A percentile compares a stretch with the other conserved stretches of the same genome.
Evolutionary conservation across 2,797 vertebrate species (phyloP).

Genomic region (Protonibea diacanthus): DNA sequence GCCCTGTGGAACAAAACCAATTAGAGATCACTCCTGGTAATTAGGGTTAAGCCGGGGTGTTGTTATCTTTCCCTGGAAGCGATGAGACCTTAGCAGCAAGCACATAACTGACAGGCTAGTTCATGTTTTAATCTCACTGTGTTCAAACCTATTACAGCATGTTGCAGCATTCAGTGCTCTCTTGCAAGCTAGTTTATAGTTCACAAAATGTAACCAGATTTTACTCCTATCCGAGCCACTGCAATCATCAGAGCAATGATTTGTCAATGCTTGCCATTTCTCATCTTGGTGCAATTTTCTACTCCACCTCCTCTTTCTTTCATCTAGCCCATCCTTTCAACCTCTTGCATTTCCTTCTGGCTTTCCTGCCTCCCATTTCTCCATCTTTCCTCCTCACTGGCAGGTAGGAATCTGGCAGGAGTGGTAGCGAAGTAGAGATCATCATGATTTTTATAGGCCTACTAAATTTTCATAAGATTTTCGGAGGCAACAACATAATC

Average conservation of each 20-base stretch:
- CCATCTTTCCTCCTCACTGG: constrained; percentile 27
- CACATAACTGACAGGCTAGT: constrained; percentile 26
- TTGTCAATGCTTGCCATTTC: constrained; percentile 52
- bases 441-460: constrained; percentile 64
- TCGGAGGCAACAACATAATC: constrained; percentile 71
- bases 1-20: constrained; percentile 51
- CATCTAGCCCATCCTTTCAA: constrained; percentile 57
- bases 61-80: constrained; percentile 40
- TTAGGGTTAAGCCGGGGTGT: constrained; percentile 42
- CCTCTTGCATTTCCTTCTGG: constrained; percentile 45
- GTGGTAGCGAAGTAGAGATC: constrained; percentile 47
- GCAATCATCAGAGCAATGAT: constrained; percentile 37
- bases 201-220: constrained; percentile 56
- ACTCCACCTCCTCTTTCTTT: constrained; percentile 59
- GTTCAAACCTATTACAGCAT: constrained; percentile 42
- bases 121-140: constrained; percentile 32
- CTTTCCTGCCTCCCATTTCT: constrained; percentile 25
- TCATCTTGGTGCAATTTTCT: constrained; percentile 61
- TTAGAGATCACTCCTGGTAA: constrained; percentile 53
- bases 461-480: constrained; percentile 72
- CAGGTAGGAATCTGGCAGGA: constrained; percentile 32
- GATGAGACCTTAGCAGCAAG: constrained; percentile 22
- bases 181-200: constrained; percentile 43
- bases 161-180: constrained; percentile 57
- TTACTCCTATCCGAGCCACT: constrained; percentile 35